phyloP scores from a whole-genome alignment of 2,797 vertebrate genomes.

The Nyctibius grandis region DNA sequence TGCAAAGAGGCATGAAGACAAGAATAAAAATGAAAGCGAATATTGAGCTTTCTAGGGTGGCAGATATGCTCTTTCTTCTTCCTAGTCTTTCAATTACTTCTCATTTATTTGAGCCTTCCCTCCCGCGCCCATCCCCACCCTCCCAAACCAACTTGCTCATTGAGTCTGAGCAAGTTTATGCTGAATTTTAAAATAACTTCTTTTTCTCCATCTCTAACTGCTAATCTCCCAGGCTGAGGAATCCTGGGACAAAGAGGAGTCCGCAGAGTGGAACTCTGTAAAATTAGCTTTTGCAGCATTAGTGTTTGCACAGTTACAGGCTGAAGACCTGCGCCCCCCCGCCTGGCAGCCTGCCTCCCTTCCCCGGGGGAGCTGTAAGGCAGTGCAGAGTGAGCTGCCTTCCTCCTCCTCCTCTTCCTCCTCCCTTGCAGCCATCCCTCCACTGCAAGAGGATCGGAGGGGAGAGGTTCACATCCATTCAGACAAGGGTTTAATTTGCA shows the following conservation, averaged over 20 bases:
- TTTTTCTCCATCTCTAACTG: slow-evolving; percentile 73
- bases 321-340: slow-evolving; percentile 55
- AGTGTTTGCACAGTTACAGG: slow-evolving; percentile 74
- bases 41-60: slow-evolving; percentile 11
- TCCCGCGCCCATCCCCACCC: background rate
- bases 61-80: background rate
- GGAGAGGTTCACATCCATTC: background rate
- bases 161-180: slow-evolving; percentile 66
- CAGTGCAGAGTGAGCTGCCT: background rate
- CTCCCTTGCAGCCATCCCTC: background rate
- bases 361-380: background rate
- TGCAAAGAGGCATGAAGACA: background rate
- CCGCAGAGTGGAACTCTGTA: slow-evolving; percentile 78
- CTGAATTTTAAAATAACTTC: slow-evolving; percentile 75
- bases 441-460: fast-evolving
- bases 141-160: slow-evolving; percentile 50
- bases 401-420: background rate
- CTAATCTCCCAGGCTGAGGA: slow-evolving; percentile 78
- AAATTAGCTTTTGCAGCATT: slow-evolving; percentile 78
- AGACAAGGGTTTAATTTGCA: background rate
- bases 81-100: slow-evolving; percentile 16
- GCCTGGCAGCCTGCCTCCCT: slow-evolving; percentile 55
- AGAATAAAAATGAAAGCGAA: slow-evolving; percentile 15
- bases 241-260: slow-evolving; percentile 77
- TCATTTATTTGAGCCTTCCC: slow-evolving; percentile 6